Evolutionary conservation across 1,140 invertebrate species (phyloP), one percentile per base, ranked within the genome.

Genomic region (Drosophila littoralis): DNA sequence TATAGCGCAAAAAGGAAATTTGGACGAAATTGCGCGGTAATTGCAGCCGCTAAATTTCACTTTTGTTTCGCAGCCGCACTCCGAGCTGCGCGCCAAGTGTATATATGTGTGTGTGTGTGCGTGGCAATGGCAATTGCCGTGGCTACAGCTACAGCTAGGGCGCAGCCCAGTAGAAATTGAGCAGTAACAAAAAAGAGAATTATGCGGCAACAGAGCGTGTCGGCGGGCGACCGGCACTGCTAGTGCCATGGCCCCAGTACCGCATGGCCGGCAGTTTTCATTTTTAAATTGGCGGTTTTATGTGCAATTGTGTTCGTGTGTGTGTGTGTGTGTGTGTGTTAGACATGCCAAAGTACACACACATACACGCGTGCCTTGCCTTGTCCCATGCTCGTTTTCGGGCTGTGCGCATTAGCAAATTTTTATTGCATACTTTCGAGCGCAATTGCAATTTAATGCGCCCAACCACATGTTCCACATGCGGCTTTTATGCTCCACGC

Each of bases 221-320:
- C 73, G 64, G 48, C 12, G 9, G 13, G 15, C 22, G 15, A 7
- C 10, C 15, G 7, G 13, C 17, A 22, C 3, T 3, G 28, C 45
- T 51, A 22, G n/a, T 28, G 42, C 22, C 32, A 13, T 52, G 22
- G 15, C 55, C 42, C 32, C 35, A 64, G 66, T 69, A 65, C 42
- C 68, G 64, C 74, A 66, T 69, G 80, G 73, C 63, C 71, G 70
- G 84, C 84, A 84, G 84, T 89, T 89, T 89, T 91, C 88, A 91
- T 89, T 91, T 91, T 89, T 79, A 89, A 89, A 91, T 91, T 91
- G 81, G 89, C 89, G 89, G 89, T 91, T 91, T 89, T 89, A 91
- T 91, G 80, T 91, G 83, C 80, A 73, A 75, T 81, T 86, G 77
- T 75, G 42, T 42, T 36, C 13, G 58, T 32, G 68, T 43, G 58